Percentiles rank a stretch among this genome's conserved stretches.
These are phyloP conservation scores for Tokudaia tokunoshimensis DNA, from an alignment of 2,797 vertebrate species.

Conservation along the genomic window DNA sequence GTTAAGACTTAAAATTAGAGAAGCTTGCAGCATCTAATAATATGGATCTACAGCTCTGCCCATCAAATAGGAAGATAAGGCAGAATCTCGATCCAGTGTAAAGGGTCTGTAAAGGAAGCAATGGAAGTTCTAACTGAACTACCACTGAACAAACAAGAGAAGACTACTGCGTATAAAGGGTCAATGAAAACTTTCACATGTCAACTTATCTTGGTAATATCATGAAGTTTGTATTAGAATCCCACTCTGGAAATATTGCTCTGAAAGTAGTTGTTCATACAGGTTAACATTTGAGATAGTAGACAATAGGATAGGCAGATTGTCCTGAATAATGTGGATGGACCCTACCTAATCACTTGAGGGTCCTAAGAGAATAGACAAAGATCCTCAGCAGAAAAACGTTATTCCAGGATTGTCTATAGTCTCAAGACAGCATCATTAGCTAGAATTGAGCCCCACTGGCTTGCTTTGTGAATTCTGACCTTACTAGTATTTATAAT, in stretches of 20 bases:
- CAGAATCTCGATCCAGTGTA: neutral
- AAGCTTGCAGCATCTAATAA: neutral
- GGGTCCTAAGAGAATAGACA: neutral
- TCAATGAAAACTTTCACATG: slow-evolving; percentile 17
- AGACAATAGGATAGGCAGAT: neutral
- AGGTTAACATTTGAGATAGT: slow-evolving; percentile 7
- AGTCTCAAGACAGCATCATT: neutral
- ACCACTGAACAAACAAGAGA: neutral
- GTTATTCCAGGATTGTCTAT: neutral
- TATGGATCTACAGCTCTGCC: neutral
- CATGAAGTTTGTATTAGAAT: neutral
- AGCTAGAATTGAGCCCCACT: neutral
- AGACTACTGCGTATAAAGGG: neutral
- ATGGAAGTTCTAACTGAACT: neutral
- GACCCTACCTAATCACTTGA: neutral
- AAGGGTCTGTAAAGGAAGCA: neutral
- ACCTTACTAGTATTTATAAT: neutral
- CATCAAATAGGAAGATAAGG: neutral
- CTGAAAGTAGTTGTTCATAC: neutral
- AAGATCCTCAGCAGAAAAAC: neutral
- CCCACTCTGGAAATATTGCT: neutral
- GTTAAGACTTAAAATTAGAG: slow-evolving; percentile 28
- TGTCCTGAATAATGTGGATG: neutral
- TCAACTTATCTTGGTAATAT: neutral
- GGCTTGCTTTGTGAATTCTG: slow-evolving; percentile 9